phyloP scores from a whole-genome alignment of 1,140 invertebrate genomes.

The Drosophila nebulosa region DNA sequence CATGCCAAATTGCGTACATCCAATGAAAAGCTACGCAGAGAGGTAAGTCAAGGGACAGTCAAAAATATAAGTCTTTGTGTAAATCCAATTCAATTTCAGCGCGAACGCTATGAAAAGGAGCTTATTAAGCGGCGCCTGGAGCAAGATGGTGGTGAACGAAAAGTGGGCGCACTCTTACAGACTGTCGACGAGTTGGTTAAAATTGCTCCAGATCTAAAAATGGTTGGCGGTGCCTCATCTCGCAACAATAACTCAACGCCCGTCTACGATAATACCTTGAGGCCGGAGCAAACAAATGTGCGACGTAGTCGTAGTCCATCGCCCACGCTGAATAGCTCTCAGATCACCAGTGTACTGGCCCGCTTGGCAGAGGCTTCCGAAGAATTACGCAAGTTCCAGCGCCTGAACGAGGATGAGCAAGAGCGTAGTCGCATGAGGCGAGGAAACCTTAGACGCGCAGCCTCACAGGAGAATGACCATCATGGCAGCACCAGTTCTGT shows the following conservation, averaged over 20 bases:
- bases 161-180: conserved; percentile 84
- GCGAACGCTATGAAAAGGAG: conserved; percentile 91
- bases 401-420: conserved; percentile 81
- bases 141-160: conserved; percentile 77
- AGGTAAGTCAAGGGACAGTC: conserved; percentile 81
- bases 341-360: conserved; percentile 69
- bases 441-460: conserved; percentile 80
- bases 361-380: conserved; percentile 82
- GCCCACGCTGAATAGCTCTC: conserved; percentile 69
- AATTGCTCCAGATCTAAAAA: conserved; percentile 85
- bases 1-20: conserved; percentile 95
- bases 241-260: conserved; percentile 19
- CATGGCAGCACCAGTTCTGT: conserved; percentile 73
- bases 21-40: conserved; percentile 93
- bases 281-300: conserved; percentile 71
- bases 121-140: conserved; percentile 86
- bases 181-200: conserved; percentile 89
- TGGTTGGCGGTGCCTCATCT: conserved; percentile 53
- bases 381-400: conserved; percentile 82
- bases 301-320: conserved; percentile 75
- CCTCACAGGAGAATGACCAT: conserved; percentile 81
- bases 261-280: conserved; percentile 47
- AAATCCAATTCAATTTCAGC: conserved; percentile 62
- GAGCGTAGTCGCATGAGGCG: conserved; percentile 81
- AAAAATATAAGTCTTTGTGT: background rate